Base-by-base conservation (phyloP, 2,113 vertebrate species). In the Copsychus sechellarum region DNA sequence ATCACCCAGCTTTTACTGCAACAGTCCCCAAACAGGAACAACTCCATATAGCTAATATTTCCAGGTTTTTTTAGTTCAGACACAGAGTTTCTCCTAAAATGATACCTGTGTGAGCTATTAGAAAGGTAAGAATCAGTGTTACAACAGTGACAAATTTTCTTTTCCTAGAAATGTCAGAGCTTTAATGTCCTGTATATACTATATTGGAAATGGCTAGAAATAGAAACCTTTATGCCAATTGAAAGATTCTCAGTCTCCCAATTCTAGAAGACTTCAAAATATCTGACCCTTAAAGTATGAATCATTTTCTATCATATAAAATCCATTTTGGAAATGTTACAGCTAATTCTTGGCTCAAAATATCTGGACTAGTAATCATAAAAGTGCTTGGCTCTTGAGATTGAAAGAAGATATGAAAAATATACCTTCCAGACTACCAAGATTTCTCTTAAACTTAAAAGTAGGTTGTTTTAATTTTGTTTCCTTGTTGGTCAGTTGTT, bases 141-240 rank as follows among this genome's bases (percentile, higher is more conserved):
- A 72, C 53, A 38, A 72, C 26, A 70, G 70, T 80, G 78, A 96
- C 81, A 94, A 69, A 91, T 97, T 85, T 92, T 92, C 72, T 86
- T 95, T 79, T 38, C 71, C 93, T 69, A 42, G 65, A 94, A 94
- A 95, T 95, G 88, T 88, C 92, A 93, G 80, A 84, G 28, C 6
- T 89, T 92, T 91, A 91, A 95, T 92, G 65, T 28, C 43, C 50
- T 42, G 50, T 66, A 94, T 85, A 65, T 69, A n/a, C 40, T 74
- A 23, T 60, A 91, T 54, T n/a, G 53, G 16, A 11, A 80, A 70
- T 51, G 42, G 65, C 62, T 80, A 70, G 86, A 94, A 96, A 90
- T 85, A 62, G 84, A 92, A 91, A 64, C 21, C 21, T 84, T 93
- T 95, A 57, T 38, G 38, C 33, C 86, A 86, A 38, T 33, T 51